phyloP scores from a whole-genome alignment of 1,140 invertebrate species.

The Neodiprion virginianus region DNA sequence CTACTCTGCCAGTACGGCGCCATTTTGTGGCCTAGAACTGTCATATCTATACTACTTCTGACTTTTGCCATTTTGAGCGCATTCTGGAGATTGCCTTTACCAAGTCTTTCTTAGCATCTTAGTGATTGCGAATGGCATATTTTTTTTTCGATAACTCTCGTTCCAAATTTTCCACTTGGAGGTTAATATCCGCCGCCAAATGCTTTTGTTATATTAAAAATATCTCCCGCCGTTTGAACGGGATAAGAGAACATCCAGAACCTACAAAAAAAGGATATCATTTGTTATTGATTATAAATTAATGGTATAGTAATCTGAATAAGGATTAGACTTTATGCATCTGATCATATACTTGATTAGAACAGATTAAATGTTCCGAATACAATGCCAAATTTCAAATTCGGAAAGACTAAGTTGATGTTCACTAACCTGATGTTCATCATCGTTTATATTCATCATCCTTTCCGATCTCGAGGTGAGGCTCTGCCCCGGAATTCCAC shows the following conservation, averaged over 20 bases:
- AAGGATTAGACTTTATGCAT: too few relatives aligned
- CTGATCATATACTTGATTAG: background rate
- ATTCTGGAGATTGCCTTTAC: background rate
- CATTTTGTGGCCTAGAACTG: too few relatives aligned
- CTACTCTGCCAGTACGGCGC: too few relatives aligned
- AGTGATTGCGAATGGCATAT: background rate
- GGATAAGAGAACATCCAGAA: too few relatives aligned
- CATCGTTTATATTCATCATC: too few relatives aligned
- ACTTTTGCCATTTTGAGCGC: background rate
- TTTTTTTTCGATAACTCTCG: background rate
- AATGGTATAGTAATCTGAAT: background rate
- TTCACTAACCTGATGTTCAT: too few relatives aligned
- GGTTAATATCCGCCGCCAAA: background rate
- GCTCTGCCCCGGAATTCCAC: too few relatives aligned
- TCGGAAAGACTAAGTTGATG: too few relatives aligned
- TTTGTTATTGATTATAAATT: background rate
- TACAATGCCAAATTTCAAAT: background rate
- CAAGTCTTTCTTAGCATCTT: slow-evolving; percentile 1
- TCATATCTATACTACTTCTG: background rate
- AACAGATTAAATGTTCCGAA: background rate
- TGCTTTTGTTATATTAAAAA: too few relatives aligned
- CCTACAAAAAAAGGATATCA: too few relatives aligned
- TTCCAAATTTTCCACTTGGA: background rate
- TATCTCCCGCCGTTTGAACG: too few relatives aligned
- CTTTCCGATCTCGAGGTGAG: too few relatives aligned